These are phyloP conservation scores for Naso thynnoides DNA, from an alignment of 2,797 vertebrate species.

Conservation along the genomic window DNA sequence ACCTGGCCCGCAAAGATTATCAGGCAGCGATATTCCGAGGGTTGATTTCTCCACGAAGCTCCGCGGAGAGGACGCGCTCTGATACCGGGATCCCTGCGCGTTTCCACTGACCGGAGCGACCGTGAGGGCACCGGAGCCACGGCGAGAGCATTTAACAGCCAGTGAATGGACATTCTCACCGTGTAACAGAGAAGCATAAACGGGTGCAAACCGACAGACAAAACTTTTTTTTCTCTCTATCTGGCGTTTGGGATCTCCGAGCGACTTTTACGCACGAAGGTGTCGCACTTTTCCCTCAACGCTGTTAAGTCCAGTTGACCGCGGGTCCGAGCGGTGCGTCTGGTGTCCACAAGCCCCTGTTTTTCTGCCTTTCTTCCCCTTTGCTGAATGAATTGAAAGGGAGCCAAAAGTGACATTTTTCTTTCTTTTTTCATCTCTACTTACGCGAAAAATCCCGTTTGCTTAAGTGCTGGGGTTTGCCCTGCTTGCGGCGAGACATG, in stretches of 20 bases:
- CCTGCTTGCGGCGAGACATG: constrained; percentile 99
- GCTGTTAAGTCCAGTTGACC: constrained; percentile 85
- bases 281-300: constrained; percentile 70
- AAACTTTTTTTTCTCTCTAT: constrained; percentile 78
- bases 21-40: constrained; percentile 65
- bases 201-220: constrained; percentile 37
- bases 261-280: constrained; percentile 73
- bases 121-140: constrained; percentile 72
- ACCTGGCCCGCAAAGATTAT: constrained; percentile 70
- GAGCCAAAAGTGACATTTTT: constrained; percentile 55
- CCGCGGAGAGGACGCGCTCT: constrained; percentile 70
- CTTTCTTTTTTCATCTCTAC: constrained; percentile 83
- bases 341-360: constrained; percentile 74
- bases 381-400: constrained; percentile 73
- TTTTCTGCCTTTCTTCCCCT: constrained; percentile 20
- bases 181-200: constrained; percentile 24
- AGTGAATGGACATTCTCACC: constrained; percentile 45
- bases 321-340: constrained; percentile 78
- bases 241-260: constrained; percentile 45
- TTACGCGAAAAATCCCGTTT: constrained; percentile 99
- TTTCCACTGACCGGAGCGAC: constrained; percentile 77
- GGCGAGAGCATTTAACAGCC: constrained; percentile 60
- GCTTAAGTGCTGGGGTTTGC: constrained; percentile 99
- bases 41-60: constrained; percentile 64
- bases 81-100: constrained; percentile 69